Evolutionary conservation across 2,113 vertebrate species (phyloP), one percentile per base, ranked within the genome.

Genomic region (Mirza zaza): DNA sequence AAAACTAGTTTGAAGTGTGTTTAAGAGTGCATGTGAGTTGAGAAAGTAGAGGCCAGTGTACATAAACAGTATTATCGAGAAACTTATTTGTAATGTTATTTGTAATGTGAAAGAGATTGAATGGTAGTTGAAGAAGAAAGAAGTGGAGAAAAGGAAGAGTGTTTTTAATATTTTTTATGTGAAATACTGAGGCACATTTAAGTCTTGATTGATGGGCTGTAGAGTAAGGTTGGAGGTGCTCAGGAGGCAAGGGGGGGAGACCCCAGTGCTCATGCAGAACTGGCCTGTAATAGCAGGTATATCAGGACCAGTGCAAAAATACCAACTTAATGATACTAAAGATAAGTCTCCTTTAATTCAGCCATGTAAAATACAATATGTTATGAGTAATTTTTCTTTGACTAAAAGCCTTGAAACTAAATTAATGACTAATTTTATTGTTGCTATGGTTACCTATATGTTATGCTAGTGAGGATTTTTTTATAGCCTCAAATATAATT

Each of bases 401-500:
- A 23, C 42, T 95, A 84, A 98, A 92, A 63, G 15, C 57, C 97
- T 94, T 95, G 71, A 97, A 97, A 98, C 77, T 83, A 92, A 87
- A 52, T 97, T 89, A 55, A 50, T 93, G 68, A 95, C 87, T 97
- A 61, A 83, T 80, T 83, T 96, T 93, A 59, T 61, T 89, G 91
- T 98, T 98, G 90, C 96, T 97, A 17, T 98, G 96, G 96, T 90
- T 98, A 97, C 88, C 36, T 97, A 90, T 96, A 96, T 55, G 6
- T 97, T 96, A 93, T 82, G 4, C 73, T 97, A 90, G 23, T 82
- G 91, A 95, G 97, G 93, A 80, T 63, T 65, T 98, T 92, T 98
- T 97, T 93, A 97, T 67, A 98, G 76, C 70, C 52, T 95, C 96
- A 95, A 89, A 68, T 86, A 61, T 96, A 96, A 96, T 84, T 87